Conservation (phyloP, 1,140 invertebrate genomes). For the Episyrphus balteatus region DNA sequence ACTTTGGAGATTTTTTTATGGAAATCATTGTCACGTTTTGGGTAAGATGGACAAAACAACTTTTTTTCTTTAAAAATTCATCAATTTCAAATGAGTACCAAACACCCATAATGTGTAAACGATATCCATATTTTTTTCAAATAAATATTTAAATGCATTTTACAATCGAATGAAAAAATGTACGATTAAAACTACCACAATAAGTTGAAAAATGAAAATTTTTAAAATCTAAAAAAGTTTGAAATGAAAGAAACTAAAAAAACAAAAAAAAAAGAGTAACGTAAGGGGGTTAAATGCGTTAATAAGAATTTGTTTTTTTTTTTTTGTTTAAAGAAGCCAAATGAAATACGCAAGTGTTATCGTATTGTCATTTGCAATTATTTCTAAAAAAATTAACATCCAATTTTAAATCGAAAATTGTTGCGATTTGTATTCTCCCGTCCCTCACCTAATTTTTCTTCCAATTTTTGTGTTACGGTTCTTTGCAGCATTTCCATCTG, state of each 20-base stretch:
- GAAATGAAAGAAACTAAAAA: too few species aligned
- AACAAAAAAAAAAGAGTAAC: background rate
- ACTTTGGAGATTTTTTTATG: background rate
- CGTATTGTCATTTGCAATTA: background rate
- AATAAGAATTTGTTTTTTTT: background rate
- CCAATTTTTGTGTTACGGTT: constrained; percentile 29
- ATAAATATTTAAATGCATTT: too few species aligned
- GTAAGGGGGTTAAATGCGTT: background rate
- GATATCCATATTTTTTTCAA: too few species aligned
- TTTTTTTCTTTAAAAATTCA: too few species aligned
- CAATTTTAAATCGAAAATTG: background rate
- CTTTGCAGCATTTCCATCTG: constrained; percentile 24
- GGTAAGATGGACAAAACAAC: too few species aligned
- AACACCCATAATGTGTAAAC: too few species aligned
- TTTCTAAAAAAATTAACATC: background rate
- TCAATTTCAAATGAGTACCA: too few species aligned
- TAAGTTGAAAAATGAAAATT: too few species aligned
- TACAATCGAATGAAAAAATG: too few species aligned
- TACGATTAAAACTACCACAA: too few species aligned
- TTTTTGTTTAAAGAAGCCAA: background rate
- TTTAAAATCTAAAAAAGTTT: too few species aligned
- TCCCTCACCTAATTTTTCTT: constrained; percentile 38
- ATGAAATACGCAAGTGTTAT: background rate
- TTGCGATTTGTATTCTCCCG: constrained; percentile 8
- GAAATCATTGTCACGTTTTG: too few species aligned